Percentiles rank a stretch among this genome's conserved stretches.
phyloP scores from a whole-genome alignment of 2,113 vertebrate genomes.

The Muntiacus muntjak region DNA sequence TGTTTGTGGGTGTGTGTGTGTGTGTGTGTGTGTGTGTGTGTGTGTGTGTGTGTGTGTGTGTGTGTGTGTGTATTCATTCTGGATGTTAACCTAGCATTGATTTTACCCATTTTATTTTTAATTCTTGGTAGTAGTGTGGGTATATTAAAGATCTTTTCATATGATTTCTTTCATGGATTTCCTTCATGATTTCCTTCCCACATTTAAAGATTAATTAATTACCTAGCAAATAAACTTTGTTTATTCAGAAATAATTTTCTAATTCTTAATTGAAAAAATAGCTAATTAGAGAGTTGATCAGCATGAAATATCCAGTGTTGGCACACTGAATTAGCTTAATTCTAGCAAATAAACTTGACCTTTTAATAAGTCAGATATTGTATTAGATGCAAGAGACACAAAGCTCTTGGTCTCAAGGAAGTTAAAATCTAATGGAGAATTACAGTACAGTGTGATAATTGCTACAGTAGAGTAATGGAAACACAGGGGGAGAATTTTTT shows the following conservation, averaged over 20 bases:
- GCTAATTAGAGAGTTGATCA: background rate
- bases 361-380: background rate
- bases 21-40: too few relatives aligned
- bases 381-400: background rate
- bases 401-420: constrained; percentile 2
- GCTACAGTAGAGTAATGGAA: background rate
- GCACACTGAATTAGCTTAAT: background rate
- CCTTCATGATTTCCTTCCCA: too few relatives aligned
- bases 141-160: background rate
- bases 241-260: background rate
- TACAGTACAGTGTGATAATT: background rate
- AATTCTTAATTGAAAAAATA: constrained; percentile 18
- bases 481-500: background rate
- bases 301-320: background rate
- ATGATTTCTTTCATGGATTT: background rate
- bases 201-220: background rate
- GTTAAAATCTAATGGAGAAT: constrained; percentile 2
- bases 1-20: too few relatives aligned
- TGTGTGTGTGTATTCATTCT: background rate
- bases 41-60: background rate
- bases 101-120: constrained; percentile 13
- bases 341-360: background rate
- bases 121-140: background rate
- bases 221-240: background rate
- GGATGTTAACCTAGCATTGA: background rate